These are phyloP conservation scores for Leptobrachium ailaonicum DNA, from an alignment of 2,113 vertebrate genomes.

Conservation along the genomic window DNA sequence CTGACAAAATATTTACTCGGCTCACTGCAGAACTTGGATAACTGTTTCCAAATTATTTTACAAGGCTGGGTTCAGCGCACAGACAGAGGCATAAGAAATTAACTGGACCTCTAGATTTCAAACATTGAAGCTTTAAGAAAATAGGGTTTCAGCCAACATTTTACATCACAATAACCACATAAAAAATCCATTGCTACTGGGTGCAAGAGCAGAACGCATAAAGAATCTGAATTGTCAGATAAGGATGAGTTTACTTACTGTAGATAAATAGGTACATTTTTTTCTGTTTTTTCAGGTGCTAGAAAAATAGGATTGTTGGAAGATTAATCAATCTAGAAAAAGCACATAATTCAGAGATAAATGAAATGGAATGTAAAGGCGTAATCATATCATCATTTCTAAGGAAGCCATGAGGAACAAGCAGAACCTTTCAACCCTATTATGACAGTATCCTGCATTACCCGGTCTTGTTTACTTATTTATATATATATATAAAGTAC, in stretches of 20 bases:
- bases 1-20: slow-evolving; percentile 88
- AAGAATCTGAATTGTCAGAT: slow-evolving; percentile 1
- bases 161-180: slow-evolving; percentile 1
- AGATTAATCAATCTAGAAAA: too few relatives aligned
- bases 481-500: too few relatives aligned
- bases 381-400: too few relatives aligned
- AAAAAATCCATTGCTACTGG: slow-evolving; percentile 22
- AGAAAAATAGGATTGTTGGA: too few relatives aligned
- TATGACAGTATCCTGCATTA: too few relatives aligned
- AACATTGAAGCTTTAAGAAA: slow-evolving; percentile 71
- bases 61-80: slow-evolving; percentile 74
- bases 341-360: too few relatives aligned
- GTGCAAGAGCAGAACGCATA: background rate
- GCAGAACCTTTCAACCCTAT: too few relatives aligned
- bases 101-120: slow-evolving; percentile 63
- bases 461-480: too few relatives aligned
- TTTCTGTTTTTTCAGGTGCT: too few relatives aligned
- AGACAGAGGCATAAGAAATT: slow-evolving; percentile 77
- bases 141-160: slow-evolving; percentile 51
- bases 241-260: slow-evolving; percentile 13
- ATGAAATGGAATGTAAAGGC: too few relatives aligned
- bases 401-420: too few relatives aligned
- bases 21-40: slow-evolving; percentile 68
- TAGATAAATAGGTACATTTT: background rate
- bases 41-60: slow-evolving; percentile 79